A percentile compares a stretch with the other conserved stretches of the same genome.
Evolutionary conservation across 1,140 invertebrate genomes (phyloP).

Genomic region (Anadara kagoshimensis): DNA sequence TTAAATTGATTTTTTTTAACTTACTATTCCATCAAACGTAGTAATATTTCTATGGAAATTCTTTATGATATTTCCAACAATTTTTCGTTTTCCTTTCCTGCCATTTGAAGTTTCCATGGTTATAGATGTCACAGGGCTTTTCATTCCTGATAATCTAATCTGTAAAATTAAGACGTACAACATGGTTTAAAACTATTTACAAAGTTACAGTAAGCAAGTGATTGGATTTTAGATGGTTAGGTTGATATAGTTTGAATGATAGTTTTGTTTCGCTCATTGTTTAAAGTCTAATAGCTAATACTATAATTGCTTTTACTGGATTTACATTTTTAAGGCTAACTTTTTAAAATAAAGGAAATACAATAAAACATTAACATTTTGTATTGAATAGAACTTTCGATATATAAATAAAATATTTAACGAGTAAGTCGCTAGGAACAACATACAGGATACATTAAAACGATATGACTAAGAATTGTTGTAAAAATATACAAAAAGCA

Average conservation of each 20-base stretch:
- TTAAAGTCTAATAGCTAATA: not conserved
- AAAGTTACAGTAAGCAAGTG: not conserved
- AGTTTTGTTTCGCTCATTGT: not conserved
- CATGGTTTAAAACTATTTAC: not conserved
- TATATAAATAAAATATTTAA: too few species aligned
- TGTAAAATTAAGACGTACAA: constrained; percentile 8
- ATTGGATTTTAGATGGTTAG: too few species aligned
- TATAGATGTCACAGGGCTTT: constrained; percentile 9
- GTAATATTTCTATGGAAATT: constrained; percentile 12
- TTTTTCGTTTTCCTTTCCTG: not conserved
- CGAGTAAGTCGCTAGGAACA: too few species aligned
- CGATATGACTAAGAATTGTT: too few species aligned
- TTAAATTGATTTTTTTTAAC: not conserved
- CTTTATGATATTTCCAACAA: constrained; percentile 13
- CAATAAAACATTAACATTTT: too few species aligned
- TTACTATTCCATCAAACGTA: constrained; percentile 21
- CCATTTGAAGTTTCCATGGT: constrained; percentile 18
- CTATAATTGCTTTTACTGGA: not conserved
- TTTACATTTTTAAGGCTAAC: too few species aligned
- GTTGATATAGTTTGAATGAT: not conserved
- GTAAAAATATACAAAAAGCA: too few species aligned
- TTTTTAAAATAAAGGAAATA: too few species aligned
- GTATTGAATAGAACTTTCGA: too few species aligned
- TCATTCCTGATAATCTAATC: constrained; percentile 23
- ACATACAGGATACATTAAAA: too few species aligned